Evolutionary conservation across 2,888 invertebrate species (phyloP), one percentile per base, ranked within the genome.

Genomic region (Drosophila nigricruria): DNA sequence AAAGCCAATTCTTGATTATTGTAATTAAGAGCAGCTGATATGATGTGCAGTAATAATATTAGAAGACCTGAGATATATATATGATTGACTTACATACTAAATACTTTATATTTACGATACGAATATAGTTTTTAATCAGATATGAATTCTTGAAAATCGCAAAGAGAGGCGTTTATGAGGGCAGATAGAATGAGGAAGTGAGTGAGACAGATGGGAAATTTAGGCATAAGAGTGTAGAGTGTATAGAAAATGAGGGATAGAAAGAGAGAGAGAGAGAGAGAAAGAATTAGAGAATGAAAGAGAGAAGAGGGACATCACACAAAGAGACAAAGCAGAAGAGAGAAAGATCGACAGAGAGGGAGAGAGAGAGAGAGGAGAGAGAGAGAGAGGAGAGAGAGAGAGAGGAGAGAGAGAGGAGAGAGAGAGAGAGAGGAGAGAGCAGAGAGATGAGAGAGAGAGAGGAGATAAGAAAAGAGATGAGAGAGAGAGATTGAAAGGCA

Each of bases 371-470:
- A 38, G 52, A 18, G 18, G 20, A 42, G 36, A 16, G 38, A 38
- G n/a, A 12, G 10, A 10, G 1, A 4, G 10, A 9, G 3, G n/a
- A 3, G 6, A 25, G 4, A 25, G 40, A 27, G 14, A 12, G 14
- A 43, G 12, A 12, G 27, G 18, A 18, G 9, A 6, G 12, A 53
- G 6, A 38, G 14, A 18, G 12, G 18, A 27, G 5, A 5, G 27
- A 27, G n/a, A 38, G n/a, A n/a, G 38, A n/a, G 38, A 38, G n/a
- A 38, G 52, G 25, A 38, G 18, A 40, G 34, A 34, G 36, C n/a
- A 36, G 36, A 10, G 9, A n/a, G 8, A 3, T 1, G 2, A 25
- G 3, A n/a, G 53, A 27, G 14, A 12, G 20, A 42, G 10, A n/a
- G 38, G 38, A 9, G 9, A 12, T 5, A 53, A 27, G 8, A 14